Base-by-base conservation (phyloP, 2,113 vertebrate species). In the Sceloporus undulatus region DNA sequence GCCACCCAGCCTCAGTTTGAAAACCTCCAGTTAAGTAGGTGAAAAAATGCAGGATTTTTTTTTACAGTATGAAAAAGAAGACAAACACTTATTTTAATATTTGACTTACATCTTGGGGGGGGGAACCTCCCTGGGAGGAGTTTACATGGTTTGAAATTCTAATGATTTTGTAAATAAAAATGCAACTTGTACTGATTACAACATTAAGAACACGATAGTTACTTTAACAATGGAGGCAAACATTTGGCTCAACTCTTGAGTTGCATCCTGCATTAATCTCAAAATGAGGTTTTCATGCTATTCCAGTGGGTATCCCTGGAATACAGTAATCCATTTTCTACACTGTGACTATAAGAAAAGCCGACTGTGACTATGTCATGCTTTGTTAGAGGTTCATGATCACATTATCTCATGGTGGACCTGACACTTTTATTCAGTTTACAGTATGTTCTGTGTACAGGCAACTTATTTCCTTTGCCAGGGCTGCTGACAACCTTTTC, bases 361-460 rank as follows among this genome's bases (percentile, higher is more conserved):
- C 96, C 92, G 91, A 95, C 96, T 92, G 96, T 96, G 96, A 96
- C 97, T 96, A 97, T 98, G 98, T 99, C 98, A 99, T 98, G 98
- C 98, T 98, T 98, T 94, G 98, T 99, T 99, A 99, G 97, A 97
- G 98, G 96, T 97, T 97, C 98, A 93, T 98, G 98, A 99, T 99
- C 98, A 98, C 97, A 98, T 99, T 99, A 99, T 97, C 97, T 97
- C 97, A 96, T 96, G 96, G 97, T 97, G 98, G 98, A 98, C 98
- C 98, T 98, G 98, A 98, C 98, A 98, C 97, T 98, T 98, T 98
- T 98, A 98, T 99, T 98, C 97, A 97, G 98, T 99, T 99, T 98
- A 98, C 97, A 98, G 97, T 97, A 96, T 98, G 98, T 97, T 98
- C 97, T 97, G 93, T 97, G 97, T 97, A 96, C 96, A 97, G 97